Percentiles rank a stretch among this genome's conserved stretches.
Conservation (phyloP, 2,113 vertebrate genomes). For the Hyla sarda region DNA sequence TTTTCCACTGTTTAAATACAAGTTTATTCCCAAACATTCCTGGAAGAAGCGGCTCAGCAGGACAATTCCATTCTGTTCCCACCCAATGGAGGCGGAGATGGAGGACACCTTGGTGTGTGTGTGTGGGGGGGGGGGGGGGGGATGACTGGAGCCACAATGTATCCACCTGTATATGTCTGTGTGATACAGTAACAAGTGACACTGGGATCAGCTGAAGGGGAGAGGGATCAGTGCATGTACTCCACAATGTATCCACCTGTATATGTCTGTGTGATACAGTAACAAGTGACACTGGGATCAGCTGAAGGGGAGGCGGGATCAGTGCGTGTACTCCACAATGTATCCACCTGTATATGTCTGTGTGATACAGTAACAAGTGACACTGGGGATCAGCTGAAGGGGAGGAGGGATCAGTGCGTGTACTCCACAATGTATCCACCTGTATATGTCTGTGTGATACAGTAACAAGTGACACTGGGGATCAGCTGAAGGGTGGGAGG, state of each 20-base stretch:
- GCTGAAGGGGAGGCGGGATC: conserved; percentile 6
- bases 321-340: conserved; percentile 6
- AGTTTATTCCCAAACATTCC: not conserved
- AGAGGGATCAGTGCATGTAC: conserved; percentile 5
- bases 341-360: no score
- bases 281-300: not conserved
- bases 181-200: not conserved
- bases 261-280: conserved; percentile 6
- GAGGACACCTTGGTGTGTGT: not conserved
- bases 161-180: no score
- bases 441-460: no score
- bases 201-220: not conserved
- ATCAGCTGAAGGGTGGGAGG: conserved; percentile 16
- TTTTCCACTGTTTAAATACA: not conserved
- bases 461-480: not conserved
- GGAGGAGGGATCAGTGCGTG: conserved; percentile 8
- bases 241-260: no score
- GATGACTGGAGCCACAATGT: not conserved
- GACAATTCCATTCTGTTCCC: not conserved
- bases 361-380: not conserved
- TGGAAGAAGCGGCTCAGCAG: not conserved
- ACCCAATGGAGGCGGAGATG: not conserved
- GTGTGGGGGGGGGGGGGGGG: no score
- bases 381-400: not conserved
- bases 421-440: no score